phyloP scores from a whole-genome alignment of 1,140 invertebrate species.

The Drosophila subpulchrella region DNA sequence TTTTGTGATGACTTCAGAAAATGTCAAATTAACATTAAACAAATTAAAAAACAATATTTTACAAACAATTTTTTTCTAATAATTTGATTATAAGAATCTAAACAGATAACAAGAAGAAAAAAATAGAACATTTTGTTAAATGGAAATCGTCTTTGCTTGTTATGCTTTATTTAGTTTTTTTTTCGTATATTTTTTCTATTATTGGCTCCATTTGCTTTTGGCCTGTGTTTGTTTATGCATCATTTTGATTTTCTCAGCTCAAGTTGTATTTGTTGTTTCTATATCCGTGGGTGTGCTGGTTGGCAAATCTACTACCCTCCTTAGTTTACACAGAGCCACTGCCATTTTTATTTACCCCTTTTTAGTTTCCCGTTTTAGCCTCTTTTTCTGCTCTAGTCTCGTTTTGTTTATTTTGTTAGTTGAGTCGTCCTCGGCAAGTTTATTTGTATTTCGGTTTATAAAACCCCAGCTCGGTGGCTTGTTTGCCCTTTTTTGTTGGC shows the following conservation, averaged over 20 bases:
- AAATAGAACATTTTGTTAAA: no score
- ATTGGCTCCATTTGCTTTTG: conserved; percentile 78
- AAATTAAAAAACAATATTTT: no score
- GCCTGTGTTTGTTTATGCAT: conserved; percentile 74
- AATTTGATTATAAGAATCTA: no score
- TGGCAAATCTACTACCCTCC: conserved; percentile 33
- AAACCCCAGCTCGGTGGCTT: conserved; percentile 19
- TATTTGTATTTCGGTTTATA: conserved; percentile 78
- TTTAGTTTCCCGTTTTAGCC: conserved; percentile 62
- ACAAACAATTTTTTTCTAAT: no score
- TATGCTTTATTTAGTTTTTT: conserved; percentile 36
- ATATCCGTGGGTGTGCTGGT: conserved; percentile 66
- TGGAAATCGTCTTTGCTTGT: conserved; percentile 60
- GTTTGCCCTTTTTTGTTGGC: conserved; percentile 21
- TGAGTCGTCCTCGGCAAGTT: conserved; percentile 73
- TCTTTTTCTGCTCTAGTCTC: conserved; percentile 32
- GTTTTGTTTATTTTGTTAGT: conserved; percentile 73
- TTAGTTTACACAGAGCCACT: conserved; percentile 55
- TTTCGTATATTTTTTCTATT: conserved; percentile 56
- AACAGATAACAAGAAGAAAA: no score
- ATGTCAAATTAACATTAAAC: no score
- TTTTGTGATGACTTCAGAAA: no score
- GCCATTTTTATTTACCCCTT: conserved; percentile 12
- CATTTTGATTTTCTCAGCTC: conserved; percentile 79
- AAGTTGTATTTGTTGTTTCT: conserved; percentile 80